Evolutionary conservation across 2,797 vertebrate species (phyloP).

Genomic region (Triplophysa yarkandensis): DNA sequence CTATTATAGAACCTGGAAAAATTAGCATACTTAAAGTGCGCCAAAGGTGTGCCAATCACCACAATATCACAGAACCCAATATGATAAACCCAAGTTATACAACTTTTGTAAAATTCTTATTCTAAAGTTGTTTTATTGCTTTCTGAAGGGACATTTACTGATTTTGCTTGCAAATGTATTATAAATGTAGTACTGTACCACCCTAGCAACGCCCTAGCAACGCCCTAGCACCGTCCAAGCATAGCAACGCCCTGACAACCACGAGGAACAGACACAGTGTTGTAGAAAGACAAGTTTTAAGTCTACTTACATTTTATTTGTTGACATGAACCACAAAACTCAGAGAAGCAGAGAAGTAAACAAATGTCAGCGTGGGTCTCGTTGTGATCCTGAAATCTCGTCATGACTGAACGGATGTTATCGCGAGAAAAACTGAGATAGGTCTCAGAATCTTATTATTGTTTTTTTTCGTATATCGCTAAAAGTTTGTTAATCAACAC

Average conservation of each 20-base stretch:
- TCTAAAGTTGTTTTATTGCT: background rate
- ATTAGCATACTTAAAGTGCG: too few species aligned
- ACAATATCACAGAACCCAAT: too few species aligned
- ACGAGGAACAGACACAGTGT: background rate
- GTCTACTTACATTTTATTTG: background rate
- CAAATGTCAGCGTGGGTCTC: background rate
- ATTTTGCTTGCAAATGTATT: background rate
- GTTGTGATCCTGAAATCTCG: too few species aligned
- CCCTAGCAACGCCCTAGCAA: background rate
- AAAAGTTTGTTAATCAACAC: background rate
- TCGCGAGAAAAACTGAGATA: background rate
- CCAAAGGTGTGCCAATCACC: too few species aligned
- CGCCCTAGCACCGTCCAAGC: background rate
- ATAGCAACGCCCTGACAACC: background rate
- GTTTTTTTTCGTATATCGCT: background rate
- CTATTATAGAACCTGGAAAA: too few species aligned
- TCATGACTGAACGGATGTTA: background rate
- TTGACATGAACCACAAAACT: background rate
- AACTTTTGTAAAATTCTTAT: too few species aligned
- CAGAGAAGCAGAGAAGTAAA: background rate
- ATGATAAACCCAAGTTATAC: too few species aligned
- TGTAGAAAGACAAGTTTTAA: background rate
- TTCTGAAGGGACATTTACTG: background rate
- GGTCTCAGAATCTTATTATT: background rate
- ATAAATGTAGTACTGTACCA: background rate